Percentiles rank a stretch among this genome's conserved stretches.
Evolutionary conservation across 2,797 vertebrate species (phyloP).

Genomic region (Chrysocyon brachyurus): DNA sequence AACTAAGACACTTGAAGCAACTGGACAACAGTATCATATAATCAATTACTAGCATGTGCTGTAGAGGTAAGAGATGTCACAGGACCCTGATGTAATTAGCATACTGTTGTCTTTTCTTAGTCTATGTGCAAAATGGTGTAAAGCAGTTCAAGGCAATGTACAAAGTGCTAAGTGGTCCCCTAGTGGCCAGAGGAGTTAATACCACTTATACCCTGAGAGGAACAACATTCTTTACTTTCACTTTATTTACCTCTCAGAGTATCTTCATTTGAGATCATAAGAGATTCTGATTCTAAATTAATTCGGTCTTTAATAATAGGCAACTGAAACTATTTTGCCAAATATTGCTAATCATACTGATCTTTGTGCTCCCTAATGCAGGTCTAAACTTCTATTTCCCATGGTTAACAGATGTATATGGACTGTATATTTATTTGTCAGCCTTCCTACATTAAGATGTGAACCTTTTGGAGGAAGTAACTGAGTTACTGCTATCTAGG

Average conservation of each 20-base stretch:
- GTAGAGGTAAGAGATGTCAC: neutral
- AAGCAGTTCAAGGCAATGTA: neutral
- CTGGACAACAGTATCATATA: neutral
- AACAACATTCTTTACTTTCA: neutral
- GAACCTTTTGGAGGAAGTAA: neutral
- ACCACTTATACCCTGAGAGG: neutral
- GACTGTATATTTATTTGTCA: neutral
- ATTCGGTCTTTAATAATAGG: neutral
- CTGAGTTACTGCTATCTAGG: neutral
- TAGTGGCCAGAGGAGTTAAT: constrained; percentile 69
- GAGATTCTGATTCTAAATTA: neutral
- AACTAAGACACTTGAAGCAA: neutral
- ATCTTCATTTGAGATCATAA: neutral
- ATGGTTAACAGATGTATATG: neutral
- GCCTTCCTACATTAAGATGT: neutral
- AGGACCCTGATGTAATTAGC: neutral
- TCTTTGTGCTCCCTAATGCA: neutral
- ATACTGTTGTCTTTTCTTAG: neutral
- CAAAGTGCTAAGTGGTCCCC: constrained; percentile 66
- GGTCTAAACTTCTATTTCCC: neutral
- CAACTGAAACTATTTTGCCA: constrained; percentile 1
- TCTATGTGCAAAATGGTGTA: neutral
- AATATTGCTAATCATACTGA: neutral
- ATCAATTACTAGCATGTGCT: neutral
- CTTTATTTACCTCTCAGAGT: neutral